phyloP scores from a whole-genome alignment of 2,113 vertebrate species.

The Nothocercus nigrocapillus region DNA sequence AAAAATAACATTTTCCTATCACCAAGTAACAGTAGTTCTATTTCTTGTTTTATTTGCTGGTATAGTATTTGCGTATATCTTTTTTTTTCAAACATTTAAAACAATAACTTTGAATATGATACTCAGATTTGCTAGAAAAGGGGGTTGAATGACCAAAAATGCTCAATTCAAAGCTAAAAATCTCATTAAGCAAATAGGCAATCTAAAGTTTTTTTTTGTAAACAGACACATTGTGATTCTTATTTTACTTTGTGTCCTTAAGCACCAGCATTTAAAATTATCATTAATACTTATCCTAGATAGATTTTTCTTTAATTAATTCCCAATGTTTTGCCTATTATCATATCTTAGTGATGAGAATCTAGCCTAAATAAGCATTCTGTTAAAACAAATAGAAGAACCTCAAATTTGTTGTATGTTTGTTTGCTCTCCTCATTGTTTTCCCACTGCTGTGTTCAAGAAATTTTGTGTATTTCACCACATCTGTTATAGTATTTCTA shows the following conservation, averaged over 20 bases:
- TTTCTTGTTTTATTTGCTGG: neutral
- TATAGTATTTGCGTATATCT: neutral
- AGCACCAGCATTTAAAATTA: neutral
- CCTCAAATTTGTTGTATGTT: neutral
- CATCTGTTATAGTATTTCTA: rapidly evolving
- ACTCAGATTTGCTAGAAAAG: neutral
- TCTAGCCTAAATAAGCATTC: neutral
- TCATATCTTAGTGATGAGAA: neutral
- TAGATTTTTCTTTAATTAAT: neutral
- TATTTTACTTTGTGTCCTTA: neutral
- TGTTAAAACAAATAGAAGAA: no score
- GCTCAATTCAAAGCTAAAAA: neutral
- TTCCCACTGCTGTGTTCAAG: neutral
- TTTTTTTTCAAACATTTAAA: neutral
- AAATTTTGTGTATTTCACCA: neutral
- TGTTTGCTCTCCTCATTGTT: neutral
- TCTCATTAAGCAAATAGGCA: neutral
- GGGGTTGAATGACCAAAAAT: neutral
- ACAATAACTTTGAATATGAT: neutral
- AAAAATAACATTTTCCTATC: neutral
- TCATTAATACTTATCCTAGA: neutral
- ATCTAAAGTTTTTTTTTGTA: neutral
- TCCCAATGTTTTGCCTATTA: neutral
- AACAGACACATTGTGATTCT: neutral
- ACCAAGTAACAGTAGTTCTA: neutral